Conservation (phyloP, 2,113 vertebrate genomes). For the Probosciger aterrimus region DNA sequence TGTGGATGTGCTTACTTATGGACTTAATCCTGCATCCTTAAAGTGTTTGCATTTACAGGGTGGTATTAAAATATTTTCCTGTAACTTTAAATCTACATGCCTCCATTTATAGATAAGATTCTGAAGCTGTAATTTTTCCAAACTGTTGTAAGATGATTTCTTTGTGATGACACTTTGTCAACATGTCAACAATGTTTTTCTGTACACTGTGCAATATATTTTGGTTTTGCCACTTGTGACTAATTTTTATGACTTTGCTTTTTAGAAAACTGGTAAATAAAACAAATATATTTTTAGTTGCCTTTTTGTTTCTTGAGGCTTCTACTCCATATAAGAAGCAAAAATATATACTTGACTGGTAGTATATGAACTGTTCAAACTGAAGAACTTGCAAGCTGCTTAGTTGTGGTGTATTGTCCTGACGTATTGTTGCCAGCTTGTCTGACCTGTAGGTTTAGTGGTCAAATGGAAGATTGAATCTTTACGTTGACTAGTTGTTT, state of each 20-base stretch:
- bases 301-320: background rate
- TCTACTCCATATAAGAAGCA: background rate
- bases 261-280: conserved; percentile 82
- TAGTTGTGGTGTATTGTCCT: background rate
- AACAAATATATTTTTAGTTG: conserved; percentile 78
- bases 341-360: background rate
- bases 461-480: background rate
- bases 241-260: conserved; percentile 79
- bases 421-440: background rate
- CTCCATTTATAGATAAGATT: conserved; percentile 70
- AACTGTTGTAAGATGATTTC: conserved; percentile 51
- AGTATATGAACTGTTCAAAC: background rate
- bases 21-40: conserved; percentile 41
- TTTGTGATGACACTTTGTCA: conserved; percentile 61
- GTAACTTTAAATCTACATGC: conserved; percentile 72
- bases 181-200: conserved; percentile 52
- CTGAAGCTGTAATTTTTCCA: conserved; percentile 52
- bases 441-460: background rate
- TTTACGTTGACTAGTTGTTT: background rate
- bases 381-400: background rate
- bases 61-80: conserved; percentile 52
- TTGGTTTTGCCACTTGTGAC: conserved; percentile 73
- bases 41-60: conserved; percentile 65
- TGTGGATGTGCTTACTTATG: conserved; percentile 66
- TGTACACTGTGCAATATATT: conserved; percentile 73